Base-by-base conservation (phyloP, 2,113 vertebrate species). In the Dryoscopus gambensis region DNA sequence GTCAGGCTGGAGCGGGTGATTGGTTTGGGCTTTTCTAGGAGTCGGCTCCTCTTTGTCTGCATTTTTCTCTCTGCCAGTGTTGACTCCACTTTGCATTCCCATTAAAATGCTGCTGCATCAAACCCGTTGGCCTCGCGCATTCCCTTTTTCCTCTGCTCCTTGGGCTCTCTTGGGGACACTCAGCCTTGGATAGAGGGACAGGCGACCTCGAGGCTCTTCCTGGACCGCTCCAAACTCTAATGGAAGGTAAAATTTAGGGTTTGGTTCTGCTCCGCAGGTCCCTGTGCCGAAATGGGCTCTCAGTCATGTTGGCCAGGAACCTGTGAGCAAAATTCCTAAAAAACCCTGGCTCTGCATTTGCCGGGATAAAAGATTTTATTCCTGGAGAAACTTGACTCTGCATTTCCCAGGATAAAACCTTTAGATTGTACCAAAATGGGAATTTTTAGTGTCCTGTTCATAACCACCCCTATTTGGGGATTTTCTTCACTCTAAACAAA, bases 81-180 rank as follows among this genome's bases (percentile, higher is more conserved):
- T 11, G 63, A 67, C 85, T 94, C 79, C 71, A 73, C 94, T 95
- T 69, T 60, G 71, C 94, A 78, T 95, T 92, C 20, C 76, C 77
- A 97, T 97, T 96, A 97, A 97, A 97, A 84, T 7, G 83, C 91
- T 91, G 47, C 94, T 71, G 96, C 96, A 96, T 94, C 92, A 93
- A 89, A 95, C 65, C 73, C 39, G 4, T 89, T 46, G 18, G 91
- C 89, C 83, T 95, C 85, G 86, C 19, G 89, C 90, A 93, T 91
- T 64, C 87, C 86, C 91, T 96, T 95, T 86, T 95, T 84, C 86
- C 57, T 90, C 84, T 87, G 68, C 94, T 95, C 62, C 86, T 90
- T 27, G 57, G 75, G 39, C 64, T 86, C 80, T 95, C 69, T 33
- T 22, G 25, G 56, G 28, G 55, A 42, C 42, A 6, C 50, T 88